phyloP scores from a whole-genome alignment of 1,140 invertebrate species.

The Bilobella aurantiaca region DNA sequence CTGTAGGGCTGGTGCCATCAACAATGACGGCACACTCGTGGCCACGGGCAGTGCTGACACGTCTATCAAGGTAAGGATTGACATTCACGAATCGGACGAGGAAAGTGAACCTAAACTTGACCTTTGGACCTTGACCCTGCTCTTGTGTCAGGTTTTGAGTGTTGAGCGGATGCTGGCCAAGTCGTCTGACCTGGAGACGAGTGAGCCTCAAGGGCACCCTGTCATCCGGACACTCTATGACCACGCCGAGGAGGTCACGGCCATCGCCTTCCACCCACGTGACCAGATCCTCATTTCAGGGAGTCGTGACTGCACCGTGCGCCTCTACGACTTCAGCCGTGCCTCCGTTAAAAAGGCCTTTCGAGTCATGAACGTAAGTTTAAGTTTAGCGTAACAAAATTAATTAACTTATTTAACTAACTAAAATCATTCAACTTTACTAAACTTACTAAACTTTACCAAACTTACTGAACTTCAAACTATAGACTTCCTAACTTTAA shows the following conservation, averaged over 20 bases:
- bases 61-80: constrained; percentile 71
- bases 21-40: constrained; percentile 85
- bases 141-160: constrained; percentile 84
- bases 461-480: too few relatives aligned
- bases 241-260: constrained; percentile 94
- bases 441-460: too few relatives aligned
- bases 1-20: constrained; percentile 88
- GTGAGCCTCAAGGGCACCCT: constrained; percentile 85
- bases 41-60: constrained; percentile 96
- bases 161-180: constrained; percentile 97
- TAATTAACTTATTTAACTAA: too few relatives aligned
- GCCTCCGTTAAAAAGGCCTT: constrained; percentile 95
- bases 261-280: constrained; percentile 87
- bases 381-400: too few relatives aligned
- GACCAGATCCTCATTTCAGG: constrained; percentile 45
- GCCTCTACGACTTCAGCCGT: constrained; percentile 96
- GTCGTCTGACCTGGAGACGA: constrained; percentile 58
- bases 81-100: too few relatives aligned
- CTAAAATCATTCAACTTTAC: too few relatives aligned
- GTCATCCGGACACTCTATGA: constrained; percentile 98
- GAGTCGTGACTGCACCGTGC: constrained; percentile 83
- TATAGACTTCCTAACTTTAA: too few relatives aligned
- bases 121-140: too few relatives aligned
- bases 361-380: constrained; percentile 76
- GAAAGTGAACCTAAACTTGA: too few relatives aligned